phyloP scores from a whole-genome alignment of 2,888 invertebrate species.

The Germaria angustata region DNA sequence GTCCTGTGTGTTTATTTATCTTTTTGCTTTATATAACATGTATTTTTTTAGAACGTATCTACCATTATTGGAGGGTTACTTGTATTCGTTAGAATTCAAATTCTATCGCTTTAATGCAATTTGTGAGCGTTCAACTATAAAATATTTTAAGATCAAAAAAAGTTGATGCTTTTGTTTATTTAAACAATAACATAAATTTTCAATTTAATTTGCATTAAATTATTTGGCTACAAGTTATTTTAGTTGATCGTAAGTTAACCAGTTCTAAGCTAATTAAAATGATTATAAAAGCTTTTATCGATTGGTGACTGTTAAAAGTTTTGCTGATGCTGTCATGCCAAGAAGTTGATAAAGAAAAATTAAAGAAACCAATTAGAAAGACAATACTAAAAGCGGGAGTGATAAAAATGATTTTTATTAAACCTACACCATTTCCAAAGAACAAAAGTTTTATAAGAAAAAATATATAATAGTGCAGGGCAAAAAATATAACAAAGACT shows the following conservation, averaged over 20 bases:
- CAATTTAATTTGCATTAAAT: slow-evolving; percentile 65
- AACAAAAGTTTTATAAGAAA: too few species aligned
- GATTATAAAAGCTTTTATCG: slow-evolving; percentile 52
- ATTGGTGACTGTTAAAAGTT: slow-evolving; percentile 52
- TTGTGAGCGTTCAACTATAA: neutral
- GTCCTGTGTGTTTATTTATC: too few species aligned
- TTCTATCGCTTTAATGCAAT: neutral
- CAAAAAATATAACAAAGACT: too few species aligned
- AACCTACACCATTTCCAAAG: slow-evolving; percentile 13
- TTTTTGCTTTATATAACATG: too few species aligned
- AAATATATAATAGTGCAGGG: neutral
- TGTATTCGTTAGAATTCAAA: neutral
- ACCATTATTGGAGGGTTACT: too few species aligned
- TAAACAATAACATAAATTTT: slow-evolving; percentile 35
- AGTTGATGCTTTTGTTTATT: slow-evolving; percentile 27
- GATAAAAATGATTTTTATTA: neutral
- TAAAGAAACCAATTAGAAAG: slow-evolving; percentile 55
- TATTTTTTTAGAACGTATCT: too few species aligned
- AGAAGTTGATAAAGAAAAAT: slow-evolving; percentile 6
- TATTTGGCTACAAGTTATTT: slow-evolving; percentile 49
- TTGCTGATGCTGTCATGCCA: slow-evolving; percentile 65
- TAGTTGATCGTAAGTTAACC: slow-evolving; percentile 49
- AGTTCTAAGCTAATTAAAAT: slow-evolving; percentile 65
- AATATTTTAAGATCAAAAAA: slow-evolving; percentile 43
- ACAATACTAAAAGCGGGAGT: slow-evolving; percentile 24